Conservation (phyloP, 2,113 vertebrate species). For the Forbesichthys papilliferus region DNA sequence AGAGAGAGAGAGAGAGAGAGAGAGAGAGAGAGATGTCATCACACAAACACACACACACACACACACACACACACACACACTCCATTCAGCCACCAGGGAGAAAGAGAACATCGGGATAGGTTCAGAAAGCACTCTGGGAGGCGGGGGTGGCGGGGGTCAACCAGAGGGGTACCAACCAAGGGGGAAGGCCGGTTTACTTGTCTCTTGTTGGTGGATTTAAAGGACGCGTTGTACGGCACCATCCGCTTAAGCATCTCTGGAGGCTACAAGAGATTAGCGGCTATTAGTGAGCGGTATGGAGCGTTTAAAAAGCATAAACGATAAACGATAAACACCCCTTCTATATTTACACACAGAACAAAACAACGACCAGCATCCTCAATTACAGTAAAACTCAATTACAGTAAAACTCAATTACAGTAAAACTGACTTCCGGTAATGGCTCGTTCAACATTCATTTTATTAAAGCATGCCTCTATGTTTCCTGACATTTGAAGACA, state of each 20-base stretch:
- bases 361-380: too few species aligned
- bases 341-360: neutral
- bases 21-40: too few species aligned
- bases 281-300: neutral
- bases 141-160: neutral
- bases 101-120: neutral
- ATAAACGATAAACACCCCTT: neutral
- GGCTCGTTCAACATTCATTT: too few species aligned
- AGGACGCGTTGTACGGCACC: slow-evolving; percentile 97
- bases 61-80: too few species aligned
- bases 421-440: too few species aligned
- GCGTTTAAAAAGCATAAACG: neutral
- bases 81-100: slow-evolving; percentile 8
- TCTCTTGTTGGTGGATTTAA: slow-evolving; percentile 85
- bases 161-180: neutral
- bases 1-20: too few species aligned
- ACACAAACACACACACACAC: too few species aligned
- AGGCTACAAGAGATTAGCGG: slow-evolving; percentile 81
- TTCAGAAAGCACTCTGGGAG: slow-evolving; percentile 26
- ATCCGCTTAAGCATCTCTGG: slow-evolving; percentile 98
- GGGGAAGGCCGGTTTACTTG: slow-evolving; percentile 78
- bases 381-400: too few species aligned
- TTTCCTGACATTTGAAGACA: slow-evolving; percentile 10
- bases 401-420: too few species aligned
- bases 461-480: too few species aligned